Base-by-base conservation (phyloP, 2,113 vertebrate genomes). In the Phalacrocorax carbo region DNA sequence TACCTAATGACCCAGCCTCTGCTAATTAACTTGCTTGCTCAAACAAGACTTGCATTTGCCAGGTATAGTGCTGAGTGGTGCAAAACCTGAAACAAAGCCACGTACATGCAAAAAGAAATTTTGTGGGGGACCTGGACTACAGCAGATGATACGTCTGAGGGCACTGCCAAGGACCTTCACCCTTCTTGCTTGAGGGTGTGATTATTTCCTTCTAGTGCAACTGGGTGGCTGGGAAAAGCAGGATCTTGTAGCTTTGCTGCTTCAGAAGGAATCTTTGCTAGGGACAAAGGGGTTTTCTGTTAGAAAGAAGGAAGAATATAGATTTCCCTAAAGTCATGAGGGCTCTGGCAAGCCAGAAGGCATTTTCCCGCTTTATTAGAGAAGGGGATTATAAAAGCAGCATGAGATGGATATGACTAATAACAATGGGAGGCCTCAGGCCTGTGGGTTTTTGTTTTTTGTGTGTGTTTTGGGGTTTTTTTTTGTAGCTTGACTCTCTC, bases 1-100 rank as follows among this genome's bases (percentile, higher is more conserved):
- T 94, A 68, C 83, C 60, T 80, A 95, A 94, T 92, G 92, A 94
- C 58, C 72, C 32, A 40, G 44, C 30, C 49, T 65, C 54, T 82
- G 89, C 86, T 95, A 90, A 92, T 92, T 83, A 65, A 65, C 81
- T 88, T 19, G 57, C 46, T 64, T 14, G 57, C 61, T 44, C 61
- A 80, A 94, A 89, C 72, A 79, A 25, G 73, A 32, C 7, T 51
- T 76, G 22, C 9, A 17, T 64, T 86, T 70, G 72, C 75, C 51
- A 55, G 36, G 14, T 30, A 18, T 0, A n/a, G 64, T 34, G 49
- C 42, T 86, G 52, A 86, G 80, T 6, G 20, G 13, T 66, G 62
- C 73, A 73, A 52, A 88, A 87, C 8, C 20, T 27, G 64, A 36
- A 81, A 27, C 46, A 46, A 62, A 61, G 30, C 10, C 8, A 3